These are phyloP conservation scores for Notothenia rossii DNA, from an alignment of 2,113 vertebrate species.

Conservation along the genomic window DNA sequence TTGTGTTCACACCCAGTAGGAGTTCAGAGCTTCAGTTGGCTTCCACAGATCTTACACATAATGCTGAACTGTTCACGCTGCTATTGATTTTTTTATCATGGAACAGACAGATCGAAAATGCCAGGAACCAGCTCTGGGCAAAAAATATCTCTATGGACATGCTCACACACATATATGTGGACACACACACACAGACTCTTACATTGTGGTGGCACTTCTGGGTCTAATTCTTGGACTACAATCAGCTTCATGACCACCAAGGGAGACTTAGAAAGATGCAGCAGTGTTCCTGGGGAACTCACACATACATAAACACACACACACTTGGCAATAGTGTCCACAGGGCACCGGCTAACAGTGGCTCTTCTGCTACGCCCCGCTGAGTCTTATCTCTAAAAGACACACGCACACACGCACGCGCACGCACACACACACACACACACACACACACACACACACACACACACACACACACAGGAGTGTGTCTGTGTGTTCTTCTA, in stretches of 20 bases:
- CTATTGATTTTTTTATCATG: slow-evolving; percentile 73
- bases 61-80: slow-evolving; percentile 61
- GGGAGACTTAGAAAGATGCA: slow-evolving; percentile 54
- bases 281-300: slow-evolving; percentile 20
- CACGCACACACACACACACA: slow-evolving; percentile 16
- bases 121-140: slow-evolving; percentile 44
- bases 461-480: slow-evolving; percentile 37
- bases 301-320: slow-evolving; percentile 1
- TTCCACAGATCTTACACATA: slow-evolving; percentile 43
- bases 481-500: slow-evolving; percentile 48
- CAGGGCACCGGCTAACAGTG: slow-evolving; percentile 50
- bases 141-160: slow-evolving; percentile 28
- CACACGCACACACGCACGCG: slow-evolving; percentile 53
- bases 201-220: slow-evolving; percentile 37
- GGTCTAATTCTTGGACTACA: slow-evolving; percentile 65
- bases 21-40: slow-evolving; percentile 26
- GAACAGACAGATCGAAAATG: slow-evolving; percentile 59
- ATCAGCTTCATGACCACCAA: slow-evolving; percentile 61
- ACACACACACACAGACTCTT: slow-evolving; percentile 15
- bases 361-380: slow-evolving; percentile 64
- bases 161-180: no score
- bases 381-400: slow-evolving; percentile 76
- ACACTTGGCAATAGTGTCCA: not conserved
- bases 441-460: slow-evolving; percentile 9
- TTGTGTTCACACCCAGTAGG: slow-evolving; percentile 38